Percentiles rank a stretch among this genome's conserved stretches.
Evolutionary conservation across 2,797 vertebrate species (phyloP).

Genomic region (Megaceryle alcyon): DNA sequence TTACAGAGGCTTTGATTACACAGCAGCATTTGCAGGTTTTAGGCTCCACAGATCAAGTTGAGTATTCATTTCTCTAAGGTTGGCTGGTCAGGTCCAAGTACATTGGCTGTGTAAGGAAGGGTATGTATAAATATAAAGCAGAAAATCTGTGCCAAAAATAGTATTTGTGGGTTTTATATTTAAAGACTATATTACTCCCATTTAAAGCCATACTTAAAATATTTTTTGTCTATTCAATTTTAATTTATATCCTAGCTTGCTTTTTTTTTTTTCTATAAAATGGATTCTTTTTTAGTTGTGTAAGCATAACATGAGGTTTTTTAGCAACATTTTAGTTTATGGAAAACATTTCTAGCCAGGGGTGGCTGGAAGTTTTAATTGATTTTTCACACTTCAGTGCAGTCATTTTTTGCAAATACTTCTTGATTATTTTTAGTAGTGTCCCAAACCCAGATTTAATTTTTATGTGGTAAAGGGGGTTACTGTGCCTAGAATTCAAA

Average conservation of each 20-base stretch:
- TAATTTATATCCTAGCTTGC: not conserved
- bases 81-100: not conserved
- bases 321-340: not conserved
- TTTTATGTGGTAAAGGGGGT: not conserved
- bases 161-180: not conserved
- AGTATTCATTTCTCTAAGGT: not conserved
- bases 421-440: not conserved
- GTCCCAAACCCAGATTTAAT: constrained; percentile 51
- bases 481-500: constrained; percentile 38
- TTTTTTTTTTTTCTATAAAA: not conserved
- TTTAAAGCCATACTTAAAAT: not conserved
- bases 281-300: not conserved
- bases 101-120: not conserved
- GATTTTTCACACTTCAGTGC: constrained; percentile 60
- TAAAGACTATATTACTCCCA: not conserved
- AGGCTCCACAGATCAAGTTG: not conserved
- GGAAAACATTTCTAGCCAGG: not conserved
- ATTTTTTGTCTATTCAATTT: not conserved
- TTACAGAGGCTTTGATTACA: accelerated
- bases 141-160: not conserved
- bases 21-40: not conserved
- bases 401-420: constrained; percentile 4
- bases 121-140: not conserved
- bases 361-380: constrained; percentile 53
- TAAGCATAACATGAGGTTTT: not conserved